Conservation (phyloP, 1,140 invertebrate genomes). For the Papilio machaon region DNA sequence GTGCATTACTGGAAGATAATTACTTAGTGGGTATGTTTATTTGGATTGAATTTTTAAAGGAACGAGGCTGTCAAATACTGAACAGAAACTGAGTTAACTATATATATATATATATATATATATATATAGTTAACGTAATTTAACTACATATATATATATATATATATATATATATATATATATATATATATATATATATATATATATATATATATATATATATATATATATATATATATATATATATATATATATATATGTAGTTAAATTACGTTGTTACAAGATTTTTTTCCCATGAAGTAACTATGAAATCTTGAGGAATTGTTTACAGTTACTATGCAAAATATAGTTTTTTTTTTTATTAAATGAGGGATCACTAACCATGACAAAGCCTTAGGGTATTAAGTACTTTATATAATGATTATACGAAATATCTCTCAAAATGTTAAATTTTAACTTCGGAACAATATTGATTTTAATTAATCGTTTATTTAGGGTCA, state of each 20-base stretch:
- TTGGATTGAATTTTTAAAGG: not conserved
- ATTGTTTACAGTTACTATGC: not conserved
- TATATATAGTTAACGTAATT: too few species aligned
- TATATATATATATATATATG: not conserved
- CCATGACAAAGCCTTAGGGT: constrained; percentile 67
- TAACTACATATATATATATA: too few species aligned
- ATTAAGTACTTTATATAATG: constrained; percentile 70
- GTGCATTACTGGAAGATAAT: constrained; percentile 17
- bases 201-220: not conserved
- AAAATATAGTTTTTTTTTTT: constrained; percentile 31
- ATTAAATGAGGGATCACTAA: constrained; percentile 69
- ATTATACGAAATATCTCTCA: constrained; percentile 65
- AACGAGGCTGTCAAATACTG: not conserved
- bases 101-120: not conserved
- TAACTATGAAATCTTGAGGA: not conserved
- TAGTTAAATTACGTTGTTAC: not conserved
- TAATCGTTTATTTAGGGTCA: constrained; percentile 28
- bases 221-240: not conserved
- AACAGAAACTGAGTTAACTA: not conserved
- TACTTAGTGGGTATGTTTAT: not conserved
- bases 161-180: not conserved
- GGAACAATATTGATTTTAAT: constrained; percentile 39
- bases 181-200: not conserved
- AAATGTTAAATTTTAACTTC: constrained; percentile 49
- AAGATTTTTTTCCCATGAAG: not conserved